A percentile compares a stretch with the other conserved stretches of the same genome.
phyloP scores from a whole-genome alignment of 1,140 invertebrate species.

The Laodelphax striatellus region DNA sequence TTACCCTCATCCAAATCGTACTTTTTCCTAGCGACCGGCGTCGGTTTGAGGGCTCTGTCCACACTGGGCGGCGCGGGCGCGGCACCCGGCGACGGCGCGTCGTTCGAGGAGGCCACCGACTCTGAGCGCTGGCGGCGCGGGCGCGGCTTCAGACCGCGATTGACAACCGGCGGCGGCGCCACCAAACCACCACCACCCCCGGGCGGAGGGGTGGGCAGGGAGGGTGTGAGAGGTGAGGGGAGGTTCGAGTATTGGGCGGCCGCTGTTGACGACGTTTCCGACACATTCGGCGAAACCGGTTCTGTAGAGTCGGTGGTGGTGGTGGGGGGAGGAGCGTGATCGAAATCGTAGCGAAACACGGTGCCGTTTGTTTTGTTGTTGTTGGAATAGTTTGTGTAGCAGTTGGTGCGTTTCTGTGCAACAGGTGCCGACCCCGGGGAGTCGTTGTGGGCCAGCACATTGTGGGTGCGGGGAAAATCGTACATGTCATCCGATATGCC shows the following conservation, averaged over 20 bases:
- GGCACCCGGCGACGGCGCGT: conserved; percentile 24
- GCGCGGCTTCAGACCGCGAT: conserved; percentile 65
- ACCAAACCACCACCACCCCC: conserved; percentile 19
- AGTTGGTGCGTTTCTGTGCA: conserved; percentile 39
- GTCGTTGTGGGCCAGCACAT: conserved; percentile 28
- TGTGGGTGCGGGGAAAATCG: conserved; percentile 57
- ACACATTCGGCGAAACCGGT: conserved; percentile 38
- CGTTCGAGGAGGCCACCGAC: conserved; percentile 25
- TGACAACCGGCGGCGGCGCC: conserved; percentile 54
- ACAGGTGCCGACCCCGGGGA: conserved; percentile 16
- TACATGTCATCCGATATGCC: conserved; percentile 49
- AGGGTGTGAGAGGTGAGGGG: conserved; percentile 37
- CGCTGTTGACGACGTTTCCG: conserved; percentile 31
- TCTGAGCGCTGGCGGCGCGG: conserved; percentile 43
- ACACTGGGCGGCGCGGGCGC: conserved; percentile 34
- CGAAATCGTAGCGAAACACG: conserved; percentile 45
- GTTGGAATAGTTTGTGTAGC: conserved; percentile 59
- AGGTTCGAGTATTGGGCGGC: conserved; percentile 44
- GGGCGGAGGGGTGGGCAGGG: conserved; percentile 14
- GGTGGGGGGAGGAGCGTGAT: too few relatives aligned
- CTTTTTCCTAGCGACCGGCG: conserved; percentile 20
- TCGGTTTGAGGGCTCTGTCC: conserved; percentile 41
- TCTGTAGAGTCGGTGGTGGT: conserved; percentile 39
- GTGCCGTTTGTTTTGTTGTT: conserved; percentile 38
- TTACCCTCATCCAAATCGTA: conserved; percentile 6